Base-by-base conservation (phyloP, 2,888 invertebrate genomes). In the Ernsta delagoae region DNA sequence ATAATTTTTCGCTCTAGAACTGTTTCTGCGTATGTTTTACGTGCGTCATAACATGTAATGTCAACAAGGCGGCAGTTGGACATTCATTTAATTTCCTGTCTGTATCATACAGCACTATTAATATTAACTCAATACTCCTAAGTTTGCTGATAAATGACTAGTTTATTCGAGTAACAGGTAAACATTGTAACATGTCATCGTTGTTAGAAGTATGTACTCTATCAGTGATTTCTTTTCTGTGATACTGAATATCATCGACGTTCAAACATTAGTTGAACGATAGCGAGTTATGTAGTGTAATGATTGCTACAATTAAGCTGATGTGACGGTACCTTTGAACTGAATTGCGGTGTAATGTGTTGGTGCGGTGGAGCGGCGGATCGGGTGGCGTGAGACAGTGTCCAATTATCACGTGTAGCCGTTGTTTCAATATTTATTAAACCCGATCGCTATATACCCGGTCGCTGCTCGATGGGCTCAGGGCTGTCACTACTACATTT, bases 11-110 rank as follows among this genome's bases (percentile, higher is more conserved):
- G 16, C 16, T 16, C 16, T 16, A 16, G 16, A 16, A 16, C 16
- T 16, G 16, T 16, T 16, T 16, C 16, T 16, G 16, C 16, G 16
- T 16, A 16, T 16, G 16, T 16, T 16, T 16, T 16, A 16, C 16
- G 16, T 16, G 16, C 16, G 16, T 16, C 16, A 16, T 16, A 5
- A 36, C 54, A 24, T 36, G 48, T 53, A 41, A 53, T 48, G 61
- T 36, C 16, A 53, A 7, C 59, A 60, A 41, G 16, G 16, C 16
- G 41, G 39, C 45, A 61, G 43, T 59, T 67, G 70, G 70, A 62
- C 70, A 67, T 54, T 70, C 72, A 68, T 69, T 68, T 68, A 69
- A 71, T 71, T 71, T 72, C 16, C 16, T 16, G 16, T 16, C 16
- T 16, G 16, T 16, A 16, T 16, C 16, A 16, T 16, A 16, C 16